phyloP scores from a whole-genome alignment of 2,797 vertebrate genomes.

The Argya squamiceps region DNA sequence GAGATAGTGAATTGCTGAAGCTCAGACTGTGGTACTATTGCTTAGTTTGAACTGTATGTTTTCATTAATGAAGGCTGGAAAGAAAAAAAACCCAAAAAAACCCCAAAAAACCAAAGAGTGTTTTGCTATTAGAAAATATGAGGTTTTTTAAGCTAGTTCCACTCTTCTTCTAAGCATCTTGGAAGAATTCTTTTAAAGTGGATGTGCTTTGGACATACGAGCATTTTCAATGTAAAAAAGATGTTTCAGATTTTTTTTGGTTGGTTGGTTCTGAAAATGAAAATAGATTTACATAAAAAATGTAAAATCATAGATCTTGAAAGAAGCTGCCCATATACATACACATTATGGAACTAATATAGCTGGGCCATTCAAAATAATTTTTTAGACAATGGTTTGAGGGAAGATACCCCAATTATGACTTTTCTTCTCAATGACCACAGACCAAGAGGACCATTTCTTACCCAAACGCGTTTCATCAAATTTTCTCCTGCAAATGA shows the following conservation, averaged over 20 bases:
- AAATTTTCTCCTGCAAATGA: not conserved
- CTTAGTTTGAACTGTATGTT: not conserved
- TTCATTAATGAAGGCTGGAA: not conserved
- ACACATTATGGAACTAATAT: not conserved
- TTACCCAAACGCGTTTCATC: not conserved
- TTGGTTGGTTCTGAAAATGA: not conserved
- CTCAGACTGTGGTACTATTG: not conserved
- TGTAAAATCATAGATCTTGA: not conserved
- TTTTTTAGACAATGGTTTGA: not conserved
- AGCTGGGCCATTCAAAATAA: not conserved
- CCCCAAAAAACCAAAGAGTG: not conserved
- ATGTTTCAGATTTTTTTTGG: rapidly evolving
- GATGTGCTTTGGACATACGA: rapidly evolving
- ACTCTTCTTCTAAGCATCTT: not conserved
- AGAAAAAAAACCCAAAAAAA: not conserved
- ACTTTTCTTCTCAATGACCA: not conserved
- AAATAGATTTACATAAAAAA: not conserved
- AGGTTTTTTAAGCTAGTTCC: not conserved
- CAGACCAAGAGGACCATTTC: not conserved
- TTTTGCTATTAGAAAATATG: not conserved
- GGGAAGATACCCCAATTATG: not conserved
- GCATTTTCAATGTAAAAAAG: not conserved
- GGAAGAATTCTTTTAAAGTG: not conserved
- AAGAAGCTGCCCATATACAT: not conserved
- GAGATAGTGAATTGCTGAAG: not conserved